Base-by-base conservation (phyloP, 1,140 invertebrate species). In the Rhynchophorus ferrugineus region DNA sequence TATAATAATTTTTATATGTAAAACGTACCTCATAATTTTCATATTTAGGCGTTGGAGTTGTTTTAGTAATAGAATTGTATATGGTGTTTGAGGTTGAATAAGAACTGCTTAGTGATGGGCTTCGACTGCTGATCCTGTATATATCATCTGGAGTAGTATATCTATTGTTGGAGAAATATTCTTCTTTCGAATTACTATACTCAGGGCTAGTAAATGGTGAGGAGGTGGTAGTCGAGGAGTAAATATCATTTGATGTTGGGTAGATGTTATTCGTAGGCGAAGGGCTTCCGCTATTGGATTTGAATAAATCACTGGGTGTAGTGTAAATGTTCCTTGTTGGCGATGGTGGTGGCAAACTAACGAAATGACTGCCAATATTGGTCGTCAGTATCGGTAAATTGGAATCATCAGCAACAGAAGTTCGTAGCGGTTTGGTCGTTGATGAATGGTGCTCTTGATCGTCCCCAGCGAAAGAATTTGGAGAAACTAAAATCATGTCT, bases 321-420 rank as follows among this genome's bases (percentile, higher is more conserved):
- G 38, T 48, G 16, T 35, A 46, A 24, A 19, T 20, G 13, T 36
- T 50, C 34, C 59, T 58, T 2, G 16, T n/a, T n/a, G n/a, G n/a
- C 5, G 5, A 6, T 57, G 60, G 62, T 42, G 60, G 62, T 8
- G 62, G 60, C 20, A 56, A 58, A 20, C 59, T 56, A 6, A 61
- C 56, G 41, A 64, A 65, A 33, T 65, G 56, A 8, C 61, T 63
- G 8, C 66, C 66, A 44, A 67, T 65, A 57, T 72, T 70, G 11
- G 70, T 66, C 18, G 51, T 65, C 38, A 73, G 65, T 44, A 70
- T 51, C 16, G 69, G 58, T 13, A 73, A 66, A 53, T 66, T 71
- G 5, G 52, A 36, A 0, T 60, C 58, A 20, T 62, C 57, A n/a
- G 66, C 60, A 22, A 64, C 69, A 16, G 36, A 37, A 38, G 17